Conservation (phyloP, 1,140 invertebrate species). For the Atopsyche davidsoni region DNA sequence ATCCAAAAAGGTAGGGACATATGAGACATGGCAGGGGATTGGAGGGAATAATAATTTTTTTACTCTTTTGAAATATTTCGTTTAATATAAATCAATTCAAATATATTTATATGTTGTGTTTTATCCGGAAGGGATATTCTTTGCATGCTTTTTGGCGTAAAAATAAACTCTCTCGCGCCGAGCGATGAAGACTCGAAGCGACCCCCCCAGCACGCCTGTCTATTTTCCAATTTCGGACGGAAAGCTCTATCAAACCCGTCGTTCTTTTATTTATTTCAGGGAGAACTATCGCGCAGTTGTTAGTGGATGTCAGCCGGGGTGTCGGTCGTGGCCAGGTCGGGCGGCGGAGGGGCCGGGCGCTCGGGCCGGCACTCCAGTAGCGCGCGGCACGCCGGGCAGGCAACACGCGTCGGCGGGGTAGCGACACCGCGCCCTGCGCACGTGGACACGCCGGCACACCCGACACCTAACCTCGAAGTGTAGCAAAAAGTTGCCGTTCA, state of each 20-base stretch:
- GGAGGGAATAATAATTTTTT: too few species aligned
- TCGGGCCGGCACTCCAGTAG: slow-evolving; percentile 18
- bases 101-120: too few species aligned
- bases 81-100: too few species aligned
- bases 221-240: slow-evolving; percentile 19
- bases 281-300: slow-evolving; percentile 21
- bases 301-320: slow-evolving; percentile 16
- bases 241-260: slow-evolving; percentile 10
- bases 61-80: too few species aligned
- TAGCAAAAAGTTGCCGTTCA: too few species aligned
- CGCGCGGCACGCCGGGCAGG: slow-evolving; percentile 24
- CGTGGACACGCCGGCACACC: slow-evolving; percentile 17
- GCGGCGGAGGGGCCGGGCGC: slow-evolving; percentile 1
- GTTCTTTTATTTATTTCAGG: slow-evolving; percentile 20
- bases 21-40: too few species aligned
- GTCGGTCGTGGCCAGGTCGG: slow-evolving; percentile 11
- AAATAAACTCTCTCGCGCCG: too few species aligned
- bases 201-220: too few species aligned
- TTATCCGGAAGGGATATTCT: too few species aligned
- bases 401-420: slow-evolving; percentile 18
- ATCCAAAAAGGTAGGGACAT: too few species aligned
- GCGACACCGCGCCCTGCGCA: slow-evolving; percentile 12
- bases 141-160: too few species aligned
- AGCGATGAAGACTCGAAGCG: too few species aligned
- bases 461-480: slow-evolving; percentile 12